Base-by-base conservation (phyloP, 2,888 invertebrate genomes). In the Conops quadrifasciatus region DNA sequence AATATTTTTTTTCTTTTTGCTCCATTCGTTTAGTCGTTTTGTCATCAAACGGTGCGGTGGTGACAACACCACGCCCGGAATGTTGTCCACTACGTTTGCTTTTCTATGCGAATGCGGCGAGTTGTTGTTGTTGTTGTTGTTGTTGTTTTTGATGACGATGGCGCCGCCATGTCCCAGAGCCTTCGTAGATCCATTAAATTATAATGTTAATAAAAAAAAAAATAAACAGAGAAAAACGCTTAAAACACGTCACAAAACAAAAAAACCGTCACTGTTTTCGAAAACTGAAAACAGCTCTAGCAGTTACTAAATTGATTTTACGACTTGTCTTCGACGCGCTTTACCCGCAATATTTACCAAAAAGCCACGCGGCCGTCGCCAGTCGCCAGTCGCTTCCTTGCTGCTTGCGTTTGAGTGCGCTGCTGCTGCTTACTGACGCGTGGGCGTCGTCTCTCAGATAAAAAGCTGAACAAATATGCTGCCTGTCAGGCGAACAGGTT, bases 391-490 rank as follows among this genome's bases (percentile, higher is more conserved):
- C 15, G 5, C 53, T 53, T 19, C 21, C 1, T n/a, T 53, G 13
- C 9, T 16, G 13, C 49, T 16, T 24, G 24, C 19, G 2, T 53
- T 53, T 11, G 53, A 53, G 53, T 53, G 36, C 4, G 5, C 5
- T 9, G 36, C 5, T 36, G 36, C 9, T 9, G 36, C 4, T 53
- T n/a, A n/a, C n/a, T n/a, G n/a, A n/a, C 21, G 53, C 53, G 53
- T 53, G 53, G 53, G 53, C 53, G 53, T 53, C 53, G 53, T 53
- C 24, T 53, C 24, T 53, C n/a, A 53, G 3, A 53, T 21, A 53
- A 21, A 53, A 53, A 7, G 36, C 19, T 21, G 2, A 53, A 19
- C 13, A 21, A 21, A 53, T 53, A 21, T 21, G 53, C 19, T 53
- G 11, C 53, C 11, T n/a, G 11, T 53, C 53, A 53, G 2, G 36